A percentile compares a stretch with the other conserved stretches of the same genome.
These are phyloP conservation scores for Rosalia funebris DNA, from an alignment of 2,888 invertebrate genomes.

Conservation along the genomic window DNA sequence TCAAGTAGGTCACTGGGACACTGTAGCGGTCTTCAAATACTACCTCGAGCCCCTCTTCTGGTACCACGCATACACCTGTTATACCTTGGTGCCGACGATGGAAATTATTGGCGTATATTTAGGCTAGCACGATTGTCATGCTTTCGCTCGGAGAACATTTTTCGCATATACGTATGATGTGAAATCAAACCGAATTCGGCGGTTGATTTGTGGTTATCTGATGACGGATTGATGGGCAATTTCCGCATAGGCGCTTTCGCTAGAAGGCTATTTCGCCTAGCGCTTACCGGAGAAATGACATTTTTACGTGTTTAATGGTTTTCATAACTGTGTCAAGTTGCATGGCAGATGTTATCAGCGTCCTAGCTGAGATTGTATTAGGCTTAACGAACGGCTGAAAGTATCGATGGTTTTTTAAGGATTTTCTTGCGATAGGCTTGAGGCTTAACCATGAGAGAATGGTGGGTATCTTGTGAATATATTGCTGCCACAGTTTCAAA, in stretches of 20 bases:
- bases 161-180: slow-evolving; percentile 17
- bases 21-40: slow-evolving; percentile 59
- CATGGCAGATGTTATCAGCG: background rate
- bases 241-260: slow-evolving; percentile 5
- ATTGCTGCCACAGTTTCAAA: too few species aligned
- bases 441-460: background rate
- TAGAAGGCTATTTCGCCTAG: background rate
- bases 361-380: background rate
- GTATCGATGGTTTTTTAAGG: background rate
- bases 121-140: slow-evolving; percentile 36
- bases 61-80: slow-evolving; percentile 45
- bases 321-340: slow-evolving; percentile 1
- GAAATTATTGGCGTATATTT: slow-evolving; percentile 38
- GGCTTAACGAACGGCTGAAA: background rate
- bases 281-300: background rate
- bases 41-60: slow-evolving; percentile 50
- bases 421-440: background rate
- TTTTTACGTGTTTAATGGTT: background rate
- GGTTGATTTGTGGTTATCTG: background rate
- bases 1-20: slow-evolving; percentile 64
- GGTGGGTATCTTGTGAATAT: too few species aligned
- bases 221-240: background rate
- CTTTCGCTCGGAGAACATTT: slow-evolving; percentile 44
- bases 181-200: slow-evolving; percentile 11
- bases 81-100: slow-evolving; percentile 28